Percentiles rank a stretch among this genome's conserved stretches.
Evolutionary conservation across 2,888 invertebrate genomes (phyloP).

Genomic region (Pachliopta kotzebuea): DNA sequence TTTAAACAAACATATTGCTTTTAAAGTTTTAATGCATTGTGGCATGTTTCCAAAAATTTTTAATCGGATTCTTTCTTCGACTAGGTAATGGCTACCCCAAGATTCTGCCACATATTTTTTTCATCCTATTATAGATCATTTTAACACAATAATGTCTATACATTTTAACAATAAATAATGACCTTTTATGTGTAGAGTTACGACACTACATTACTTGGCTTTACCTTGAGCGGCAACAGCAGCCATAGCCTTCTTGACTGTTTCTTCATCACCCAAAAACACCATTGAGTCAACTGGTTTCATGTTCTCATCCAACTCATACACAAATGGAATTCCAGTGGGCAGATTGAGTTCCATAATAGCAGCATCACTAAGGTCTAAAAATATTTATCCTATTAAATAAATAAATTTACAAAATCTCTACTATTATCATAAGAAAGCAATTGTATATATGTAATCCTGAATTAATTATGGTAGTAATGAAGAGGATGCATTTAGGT

Average conservation of each 20-base stretch:
- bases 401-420: background rate
- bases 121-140: background rate
- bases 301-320: conserved; percentile 85
- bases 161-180: conserved; percentile 18
- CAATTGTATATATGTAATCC: background rate
- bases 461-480: background rate
- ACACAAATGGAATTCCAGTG: conserved; percentile 90
- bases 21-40: conserved; percentile 1
- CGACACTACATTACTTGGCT: conserved; percentile 76
- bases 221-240: conserved; percentile 90
- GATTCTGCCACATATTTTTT: background rate
- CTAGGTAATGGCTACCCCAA: background rate
- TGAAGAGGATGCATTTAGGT: no score
- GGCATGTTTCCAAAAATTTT: conserved; percentile 10
- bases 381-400: conserved; percentile 9
- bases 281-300: conserved; percentile 85
- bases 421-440: background rate
- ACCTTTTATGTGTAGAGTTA: conserved; percentile 2
- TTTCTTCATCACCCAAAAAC: conserved; percentile 89
- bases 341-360: conserved; percentile 89
- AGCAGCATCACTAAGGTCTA: conserved; percentile 84
- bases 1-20: background rate
- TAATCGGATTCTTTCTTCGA: background rate
- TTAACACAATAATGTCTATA: background rate
- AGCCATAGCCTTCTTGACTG: conserved; percentile 87